A percentile compares a stretch with the other conserved stretches of the same genome.
These are phyloP conservation scores for Callopanchax toddi DNA, from an alignment of 2,113 vertebrate genomes.

Conservation along the genomic window DNA sequence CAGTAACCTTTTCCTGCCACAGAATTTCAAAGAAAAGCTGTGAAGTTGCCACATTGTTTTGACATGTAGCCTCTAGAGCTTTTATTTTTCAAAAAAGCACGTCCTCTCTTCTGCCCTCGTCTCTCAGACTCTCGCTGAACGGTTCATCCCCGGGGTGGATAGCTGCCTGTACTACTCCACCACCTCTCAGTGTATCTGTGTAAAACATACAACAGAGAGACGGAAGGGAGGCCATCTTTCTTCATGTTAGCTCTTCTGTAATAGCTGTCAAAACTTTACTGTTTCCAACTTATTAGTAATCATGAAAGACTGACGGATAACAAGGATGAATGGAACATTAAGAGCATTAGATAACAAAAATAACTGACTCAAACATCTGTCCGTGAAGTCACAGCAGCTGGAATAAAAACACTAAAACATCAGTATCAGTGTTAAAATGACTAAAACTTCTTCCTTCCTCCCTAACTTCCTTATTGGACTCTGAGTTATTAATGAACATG, in stretches of 20 bases:
- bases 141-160: conserved; percentile 21
- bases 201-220: neutral
- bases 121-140: conserved; percentile 44
- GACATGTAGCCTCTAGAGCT: conserved; percentile 53
- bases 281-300: too few species aligned
- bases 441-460: too few species aligned
- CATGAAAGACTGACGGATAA: too few species aligned
- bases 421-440: too few species aligned
- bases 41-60: conserved; percentile 37
- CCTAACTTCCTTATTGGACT: too few species aligned
- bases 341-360: too few species aligned
- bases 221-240: neutral
- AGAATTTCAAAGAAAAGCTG: conserved; percentile 21
- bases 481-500: too few species aligned
- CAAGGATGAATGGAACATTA: too few species aligned
- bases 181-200: conserved; percentile 8
- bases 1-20: conserved; percentile 24
- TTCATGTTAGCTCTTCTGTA: neutral
- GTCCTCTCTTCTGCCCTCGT: conserved; percentile 9
- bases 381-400: too few species aligned
- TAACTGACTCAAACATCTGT: too few species aligned
- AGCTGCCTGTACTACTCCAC: conserved; percentile 31
- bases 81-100: conserved; percentile 28
- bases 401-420: too few species aligned
- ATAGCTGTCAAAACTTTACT: neutral